A percentile compares a stretch with the other conserved stretches of the same genome.
Conservation (phyloP, 1,140 invertebrate genomes). For the Kradibia gibbosae region DNA sequence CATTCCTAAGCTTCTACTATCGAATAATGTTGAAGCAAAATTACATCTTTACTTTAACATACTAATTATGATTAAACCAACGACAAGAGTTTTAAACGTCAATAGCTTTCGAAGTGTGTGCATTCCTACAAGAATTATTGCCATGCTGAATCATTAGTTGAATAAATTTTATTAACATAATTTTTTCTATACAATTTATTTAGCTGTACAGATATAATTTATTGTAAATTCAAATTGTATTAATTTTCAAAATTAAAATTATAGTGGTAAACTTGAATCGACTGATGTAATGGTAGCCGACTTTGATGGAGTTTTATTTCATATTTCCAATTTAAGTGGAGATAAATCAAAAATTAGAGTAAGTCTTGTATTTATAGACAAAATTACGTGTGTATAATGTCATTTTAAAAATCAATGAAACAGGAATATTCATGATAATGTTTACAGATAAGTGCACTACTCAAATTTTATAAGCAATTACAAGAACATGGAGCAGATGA, state of each 20-base stretch:
- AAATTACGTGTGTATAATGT: background rate
- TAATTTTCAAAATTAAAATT: constrained; percentile 27
- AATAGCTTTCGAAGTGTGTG: no score
- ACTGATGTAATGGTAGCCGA: constrained; percentile 96
- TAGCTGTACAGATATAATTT: no score
- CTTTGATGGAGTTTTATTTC: constrained; percentile 99
- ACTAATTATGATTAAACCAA: no score
- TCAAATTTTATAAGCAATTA: constrained; percentile 99
- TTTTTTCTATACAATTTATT: no score
- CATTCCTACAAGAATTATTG: no score
- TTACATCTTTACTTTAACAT: no score
- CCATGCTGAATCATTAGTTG: no score
- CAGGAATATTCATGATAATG: constrained; percentile 9
- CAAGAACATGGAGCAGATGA: constrained; percentile 98
- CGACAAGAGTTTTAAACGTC: no score
- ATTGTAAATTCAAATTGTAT: background rate
- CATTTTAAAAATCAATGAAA: background rate
- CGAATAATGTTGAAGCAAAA: no score
- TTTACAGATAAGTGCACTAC: constrained; percentile 93
- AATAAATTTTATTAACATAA: no score
- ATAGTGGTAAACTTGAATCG: constrained; percentile 93
- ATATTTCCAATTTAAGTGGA: constrained; percentile 96
- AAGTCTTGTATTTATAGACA: constrained; percentile 68
- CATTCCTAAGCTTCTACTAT: no score
- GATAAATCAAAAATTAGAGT: constrained; percentile 98